Base-by-base conservation (phyloP, 1,140 invertebrate species). In the Trachymyrmex septentrionalis region DNA sequence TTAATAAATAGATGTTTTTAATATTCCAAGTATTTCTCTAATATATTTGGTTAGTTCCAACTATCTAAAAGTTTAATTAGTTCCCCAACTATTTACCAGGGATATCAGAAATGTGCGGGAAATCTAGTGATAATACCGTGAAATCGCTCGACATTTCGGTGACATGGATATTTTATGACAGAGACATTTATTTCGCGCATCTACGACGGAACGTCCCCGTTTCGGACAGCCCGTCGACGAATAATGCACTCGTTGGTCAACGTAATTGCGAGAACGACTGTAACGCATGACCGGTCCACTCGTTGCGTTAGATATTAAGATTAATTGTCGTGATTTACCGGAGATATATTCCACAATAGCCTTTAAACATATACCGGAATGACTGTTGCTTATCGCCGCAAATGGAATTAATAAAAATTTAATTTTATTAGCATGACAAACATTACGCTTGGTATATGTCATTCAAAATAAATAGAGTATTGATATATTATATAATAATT, bases 311-410 rank as follows among this genome's bases (percentile, higher is more conserved):
- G 38, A 19, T 66, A 21, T 80, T 69, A 69, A 50, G 27, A 80
- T 69, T 69, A 80, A 80, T 80, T 53, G 21, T 80, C 44, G n/a
- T 69, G 21, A 80, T 80, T 69, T 80, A 80, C 9, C 14, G 14
- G 19, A 16, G 14, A 53, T 6, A 44, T 44, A 80, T 30, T 53
- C 7, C 5, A 6, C 7, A 12, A 6, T 24, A n/a, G 64, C 2
- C n/a, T 55, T 69, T 80, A 69, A 69, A 69, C 3, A n/a, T 55
- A 34, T 10, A 63, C 50, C 57, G 55, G 63, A 61, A 59, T 53
- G 24, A 4, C 27, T 67, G 12, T 55, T 69, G 48, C 10, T n/a
- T n/a, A 48, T 1, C 24, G 21, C 21, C 34, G 38, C 19, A 14
- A 44, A 48, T 48, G 3, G 16, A 7, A 44, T 77, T 30, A 48